phyloP scores from a whole-genome alignment of 2,113 vertebrate species.

The Lophura nycthemera region DNA sequence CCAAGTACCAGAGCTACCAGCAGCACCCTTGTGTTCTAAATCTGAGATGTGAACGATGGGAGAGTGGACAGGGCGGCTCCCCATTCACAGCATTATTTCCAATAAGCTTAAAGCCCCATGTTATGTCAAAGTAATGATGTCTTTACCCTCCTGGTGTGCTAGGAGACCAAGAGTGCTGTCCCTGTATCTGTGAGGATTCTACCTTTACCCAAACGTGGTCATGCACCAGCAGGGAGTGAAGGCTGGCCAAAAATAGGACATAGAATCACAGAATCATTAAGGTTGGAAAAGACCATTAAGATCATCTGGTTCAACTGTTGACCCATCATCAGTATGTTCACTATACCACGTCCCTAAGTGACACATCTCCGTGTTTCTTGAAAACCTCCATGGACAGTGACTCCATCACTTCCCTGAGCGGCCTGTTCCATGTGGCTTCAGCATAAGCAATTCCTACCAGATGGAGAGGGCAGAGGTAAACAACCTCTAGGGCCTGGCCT shows the following conservation, averaged over 20 bases:
- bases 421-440: rapidly evolving
- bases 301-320: too few species aligned
- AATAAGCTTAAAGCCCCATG: neutral
- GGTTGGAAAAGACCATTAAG: too few species aligned
- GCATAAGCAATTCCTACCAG: neutral
- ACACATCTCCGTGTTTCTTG: too few species aligned
- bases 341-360: too few species aligned
- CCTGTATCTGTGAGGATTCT: too few species aligned
- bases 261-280: too few species aligned
- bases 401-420: too few species aligned
- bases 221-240: neutral
- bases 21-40: neutral
- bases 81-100: neutral
- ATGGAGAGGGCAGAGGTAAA: neutral
- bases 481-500: neutral
- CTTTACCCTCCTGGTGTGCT: neutral
- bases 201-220: neutral
- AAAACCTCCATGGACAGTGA: too few species aligned
- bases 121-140: neutral
- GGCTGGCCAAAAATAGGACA: neutral
- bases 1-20: neutral
- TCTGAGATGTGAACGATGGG: neutral
- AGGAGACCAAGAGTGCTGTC: neutral
- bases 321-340: too few species aligned
- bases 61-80: rapidly evolving